Percentiles rank a stretch among this genome's conserved stretches.
Conservation (phyloP, 2,888 invertebrate species). For the Cheilosia scutellata region DNA sequence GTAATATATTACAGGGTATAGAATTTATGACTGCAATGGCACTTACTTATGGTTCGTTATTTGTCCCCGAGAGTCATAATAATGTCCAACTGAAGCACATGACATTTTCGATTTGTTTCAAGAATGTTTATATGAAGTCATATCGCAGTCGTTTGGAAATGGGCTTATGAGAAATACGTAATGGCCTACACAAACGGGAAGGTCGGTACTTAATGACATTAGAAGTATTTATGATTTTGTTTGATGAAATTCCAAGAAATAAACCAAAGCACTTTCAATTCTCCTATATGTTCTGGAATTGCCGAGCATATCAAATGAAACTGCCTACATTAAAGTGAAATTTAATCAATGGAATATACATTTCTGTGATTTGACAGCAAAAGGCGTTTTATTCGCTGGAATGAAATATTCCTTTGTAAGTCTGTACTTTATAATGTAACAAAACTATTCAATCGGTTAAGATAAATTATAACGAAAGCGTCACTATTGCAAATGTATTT, state of each 20-base stretch:
- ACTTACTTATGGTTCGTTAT: neutral
- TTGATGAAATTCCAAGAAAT: neutral
- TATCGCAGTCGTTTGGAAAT: conserved; percentile 1
- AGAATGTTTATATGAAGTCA: conserved; percentile 5
- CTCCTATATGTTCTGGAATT: neutral
- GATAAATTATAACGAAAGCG: no score
- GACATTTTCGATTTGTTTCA: conserved; percentile 10
- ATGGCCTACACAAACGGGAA: neutral
- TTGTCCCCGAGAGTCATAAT: conserved; percentile 21
- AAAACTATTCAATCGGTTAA: no score
- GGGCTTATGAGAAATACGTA: neutral
- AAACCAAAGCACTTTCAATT: neutral
- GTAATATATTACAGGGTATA: neutral
- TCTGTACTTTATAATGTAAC: no score
- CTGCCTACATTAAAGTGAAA: neutral
- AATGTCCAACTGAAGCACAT: conserved; percentile 25
- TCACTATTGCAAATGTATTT: no score
- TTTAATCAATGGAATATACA: neutral
- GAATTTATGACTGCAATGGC: conserved; percentile 23
- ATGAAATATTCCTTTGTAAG: no score
- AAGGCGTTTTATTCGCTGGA: no score
- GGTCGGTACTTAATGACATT: neutral
- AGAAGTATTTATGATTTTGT: neutral
- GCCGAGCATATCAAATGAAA: neutral
- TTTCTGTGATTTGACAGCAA: neutral